Percentiles rank a stretch among this genome's conserved stretches.
These are phyloP conservation scores for Ferrisia virgata DNA, from an alignment of 2,888 invertebrate genomes.

Conservation along the genomic window DNA sequence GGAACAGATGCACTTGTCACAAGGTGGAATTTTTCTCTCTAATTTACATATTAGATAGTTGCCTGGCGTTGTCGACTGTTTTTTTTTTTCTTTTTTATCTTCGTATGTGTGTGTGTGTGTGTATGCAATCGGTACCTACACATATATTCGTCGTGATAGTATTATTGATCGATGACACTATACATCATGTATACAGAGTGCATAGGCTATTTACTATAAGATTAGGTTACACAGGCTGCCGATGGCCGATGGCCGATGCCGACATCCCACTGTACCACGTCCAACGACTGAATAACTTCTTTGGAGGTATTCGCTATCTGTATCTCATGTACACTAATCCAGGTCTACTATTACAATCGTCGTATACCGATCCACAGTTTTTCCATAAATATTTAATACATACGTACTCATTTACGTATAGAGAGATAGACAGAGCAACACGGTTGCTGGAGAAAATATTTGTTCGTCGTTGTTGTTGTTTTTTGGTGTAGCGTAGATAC, in stretches of 20 bases:
- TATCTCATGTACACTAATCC: no score
- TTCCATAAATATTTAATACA: no score
- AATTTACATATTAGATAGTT: slow-evolving; percentile 28
- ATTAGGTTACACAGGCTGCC: not conserved
- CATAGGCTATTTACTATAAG: no score
- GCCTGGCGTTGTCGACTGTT: not conserved
- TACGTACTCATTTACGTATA: no score
- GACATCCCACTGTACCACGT: no score
- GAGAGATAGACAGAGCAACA: no score
- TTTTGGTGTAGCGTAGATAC: no score
- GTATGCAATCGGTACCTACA: no score
- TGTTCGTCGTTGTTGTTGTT: not conserved
- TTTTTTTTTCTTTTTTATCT: not conserved
- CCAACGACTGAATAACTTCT: not conserved
- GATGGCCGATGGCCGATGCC: no score
- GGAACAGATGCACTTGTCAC: slow-evolving; percentile 18
- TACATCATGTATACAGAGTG: no score
- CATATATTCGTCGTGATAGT: not conserved
- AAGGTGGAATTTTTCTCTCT: not conserved
- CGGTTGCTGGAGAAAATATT: not conserved
- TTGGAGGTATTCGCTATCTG: not conserved
- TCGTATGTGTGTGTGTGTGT: no score
- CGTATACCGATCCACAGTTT: not conserved
- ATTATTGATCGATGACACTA: slow-evolving; percentile 15
- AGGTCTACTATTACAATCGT: no score